Evolutionary conservation across 2,888 invertebrate species (phyloP), one percentile per base, ranked within the genome.

Genomic region (Dryococelus australis): DNA sequence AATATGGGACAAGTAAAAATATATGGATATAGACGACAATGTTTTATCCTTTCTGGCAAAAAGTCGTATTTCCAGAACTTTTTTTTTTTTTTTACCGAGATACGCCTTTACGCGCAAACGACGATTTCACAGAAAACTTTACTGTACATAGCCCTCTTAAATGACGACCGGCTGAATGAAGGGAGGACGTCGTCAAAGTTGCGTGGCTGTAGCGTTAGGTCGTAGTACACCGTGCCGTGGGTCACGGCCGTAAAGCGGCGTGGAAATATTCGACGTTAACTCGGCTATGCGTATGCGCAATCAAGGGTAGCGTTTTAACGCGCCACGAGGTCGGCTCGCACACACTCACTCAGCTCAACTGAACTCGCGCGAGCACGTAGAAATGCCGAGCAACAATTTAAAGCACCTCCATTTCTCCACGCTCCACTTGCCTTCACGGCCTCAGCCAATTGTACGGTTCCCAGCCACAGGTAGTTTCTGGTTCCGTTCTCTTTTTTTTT

Each of bases 221-320:
- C 35, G 35, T 4, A 4, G 4, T 4, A 4, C 35, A n/a, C 12
- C 24, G 65, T 9, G 24, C 65, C 8, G 12, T 16, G 65, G 65
- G 65, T 65, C 65, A n/a, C 65, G 65, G 65, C 65, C 65, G 10
- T 65, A 65, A 65, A 65, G 65, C 10, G 65, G 65, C 65, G 65
- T 1, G 65, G 65, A 65, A 20, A 65, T 65, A 65, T 65, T 65
- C 24, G 65, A 65, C 65, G 65, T 24, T 65, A 65, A 65, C 65
- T 65, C 65, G 65, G 65, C 65, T 65, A 65, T 65, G 65, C 65
- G 65, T 65, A 65, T 65, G 65, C 65, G 65, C 65, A 65, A 65
- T 65, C 65, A 65, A 51, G 65, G 65, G 65, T 65, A 65, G 65
- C 65, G n/a, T 8, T 65, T 65, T 12, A 24, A 24, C n/a, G 1